Evolutionary conservation across 2,797 vertebrate species (phyloP), one percentile per base, ranked within the genome.

Genomic region (Sebastes melanostomus): DNA sequence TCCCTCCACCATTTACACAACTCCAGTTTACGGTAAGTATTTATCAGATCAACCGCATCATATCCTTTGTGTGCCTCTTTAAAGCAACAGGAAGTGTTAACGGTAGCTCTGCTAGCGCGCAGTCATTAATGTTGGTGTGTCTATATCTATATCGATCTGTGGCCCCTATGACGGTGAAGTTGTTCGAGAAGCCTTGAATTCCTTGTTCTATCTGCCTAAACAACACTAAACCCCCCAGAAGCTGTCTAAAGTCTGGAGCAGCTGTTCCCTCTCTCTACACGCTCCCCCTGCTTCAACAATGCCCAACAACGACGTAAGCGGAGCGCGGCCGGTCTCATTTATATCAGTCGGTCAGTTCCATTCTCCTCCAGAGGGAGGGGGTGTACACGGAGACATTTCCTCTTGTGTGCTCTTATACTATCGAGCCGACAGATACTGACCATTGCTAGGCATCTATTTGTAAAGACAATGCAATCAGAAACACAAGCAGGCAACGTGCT

Each of bases 61-160:
- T 84, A 85, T 89, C 88, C 87, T 91, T 93, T 92, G 88, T 91
- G 86, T 88, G 80, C 62, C 72, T 86, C 74, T 77, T 79, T 9
- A 29, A 22, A 83, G 18, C 56, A 32, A 76, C 32, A 80, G n/a
- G 36, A 86, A 74, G 66, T 78, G 60, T 50, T 86, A 84, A 86
- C 91, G 60, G 30, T 87, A 86, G 88, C 92, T 63, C 75, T 69
- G 60, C 80, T 88, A 81, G 27, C 88, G 75, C 81, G 88, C 75
- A 81, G 63, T 77, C 86, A 59, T 11, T 24, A 61, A 50, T 58
- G 59, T 73, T 36, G 71, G 61, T 89, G 90, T 88, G 69, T 70
- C 88, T 80, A 67, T 8, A 30, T 62, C 67, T 56, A 66, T 8
- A 34, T 59, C 67, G 52, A 66, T 58, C 36, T 65, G 70, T 90